Conservation (phyloP, 1,140 invertebrate genomes). For the Tribolium castaneum region DNA sequence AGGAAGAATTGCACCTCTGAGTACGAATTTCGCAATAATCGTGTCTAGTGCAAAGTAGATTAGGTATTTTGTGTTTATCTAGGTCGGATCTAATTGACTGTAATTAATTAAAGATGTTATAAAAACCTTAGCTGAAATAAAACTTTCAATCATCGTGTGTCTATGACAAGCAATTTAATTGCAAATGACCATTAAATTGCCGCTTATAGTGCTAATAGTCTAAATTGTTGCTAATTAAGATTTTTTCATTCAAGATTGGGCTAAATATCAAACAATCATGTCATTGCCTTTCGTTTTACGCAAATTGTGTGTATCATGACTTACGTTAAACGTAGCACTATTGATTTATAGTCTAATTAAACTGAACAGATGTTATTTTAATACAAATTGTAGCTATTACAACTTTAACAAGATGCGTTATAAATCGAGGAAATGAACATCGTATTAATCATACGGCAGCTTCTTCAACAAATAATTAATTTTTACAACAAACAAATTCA, state of each 20-base stretch:
- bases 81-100: slow-evolving; percentile 13
- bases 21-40: background rate
- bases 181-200: slow-evolving; percentile 5
- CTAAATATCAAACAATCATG: slow-evolving; percentile 12
- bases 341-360: background rate
- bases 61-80: background rate
- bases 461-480: background rate
- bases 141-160: slow-evolving; percentile 18
- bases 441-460: background rate
- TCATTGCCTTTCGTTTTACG: background rate
- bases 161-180: slow-evolving; percentile 1
- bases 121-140: slow-evolving; percentile 4
- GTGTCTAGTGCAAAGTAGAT: background rate
- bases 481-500: background rate
- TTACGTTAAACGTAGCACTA: background rate
- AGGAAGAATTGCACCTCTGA: background rate
- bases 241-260: background rate
- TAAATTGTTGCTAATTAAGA: background rate
- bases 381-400: background rate
- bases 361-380: background rate
- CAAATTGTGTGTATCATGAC: too few species aligned
- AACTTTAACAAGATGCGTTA: background rate
- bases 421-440: background rate
- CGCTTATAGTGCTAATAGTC: slow-evolving; percentile 1
- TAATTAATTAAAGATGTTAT: slow-evolving; percentile 23